phyloP scores from a whole-genome alignment of 2,888 invertebrate genomes.

The Panorpa germanica region DNA sequence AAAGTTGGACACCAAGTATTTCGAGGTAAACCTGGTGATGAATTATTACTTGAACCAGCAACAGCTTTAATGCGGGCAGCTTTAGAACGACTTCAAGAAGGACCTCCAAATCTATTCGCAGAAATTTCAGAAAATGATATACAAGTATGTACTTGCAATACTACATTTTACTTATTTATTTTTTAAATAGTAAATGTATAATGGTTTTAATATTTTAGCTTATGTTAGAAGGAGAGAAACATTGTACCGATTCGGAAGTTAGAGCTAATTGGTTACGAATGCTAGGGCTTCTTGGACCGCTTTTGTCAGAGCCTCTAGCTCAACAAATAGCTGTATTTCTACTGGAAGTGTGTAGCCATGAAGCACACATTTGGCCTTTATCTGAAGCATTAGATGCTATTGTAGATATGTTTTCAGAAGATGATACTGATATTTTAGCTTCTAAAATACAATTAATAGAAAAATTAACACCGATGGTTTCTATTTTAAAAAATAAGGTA shows the following conservation, averaged over 20 bases:
- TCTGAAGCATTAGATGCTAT: slow-evolving; percentile 57
- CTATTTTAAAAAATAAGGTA: slow-evolving; percentile 47
- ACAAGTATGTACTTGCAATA: slow-evolving; percentile 27
- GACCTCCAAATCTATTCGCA: slow-evolving; percentile 27
- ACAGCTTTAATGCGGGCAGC: slow-evolving; percentile 59
- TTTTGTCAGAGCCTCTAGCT: slow-evolving; percentile 21
- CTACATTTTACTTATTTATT: too few species aligned
- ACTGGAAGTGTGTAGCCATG: slow-evolving; percentile 34
- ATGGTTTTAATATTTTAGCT: slow-evolving; percentile 20
- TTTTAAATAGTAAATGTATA: not conserved
- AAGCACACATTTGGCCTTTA: slow-evolving; percentile 47
- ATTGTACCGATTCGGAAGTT: slow-evolving; percentile 32
- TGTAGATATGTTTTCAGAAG: slow-evolving; percentile 61
- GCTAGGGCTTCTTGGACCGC: slow-evolving; percentile 33
- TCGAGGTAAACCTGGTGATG: slow-evolving; percentile 27
- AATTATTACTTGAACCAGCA: slow-evolving; percentile 42
- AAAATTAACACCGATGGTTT: slow-evolving; percentile 34
- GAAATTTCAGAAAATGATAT: slow-evolving; percentile 35
- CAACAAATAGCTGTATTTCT: slow-evolving; percentile 35
- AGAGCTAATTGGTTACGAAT: slow-evolving; percentile 36
- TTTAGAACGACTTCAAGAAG: slow-evolving; percentile 40
- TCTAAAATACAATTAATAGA: slow-evolving; percentile 40
- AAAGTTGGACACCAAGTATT: slow-evolving; percentile 43
- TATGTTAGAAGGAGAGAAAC: slow-evolving; percentile 30
- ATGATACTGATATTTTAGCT: slow-evolving; percentile 46